phyloP scores from a whole-genome alignment of 2,888 invertebrate species.

The Micoletzkya japonica region DNA sequence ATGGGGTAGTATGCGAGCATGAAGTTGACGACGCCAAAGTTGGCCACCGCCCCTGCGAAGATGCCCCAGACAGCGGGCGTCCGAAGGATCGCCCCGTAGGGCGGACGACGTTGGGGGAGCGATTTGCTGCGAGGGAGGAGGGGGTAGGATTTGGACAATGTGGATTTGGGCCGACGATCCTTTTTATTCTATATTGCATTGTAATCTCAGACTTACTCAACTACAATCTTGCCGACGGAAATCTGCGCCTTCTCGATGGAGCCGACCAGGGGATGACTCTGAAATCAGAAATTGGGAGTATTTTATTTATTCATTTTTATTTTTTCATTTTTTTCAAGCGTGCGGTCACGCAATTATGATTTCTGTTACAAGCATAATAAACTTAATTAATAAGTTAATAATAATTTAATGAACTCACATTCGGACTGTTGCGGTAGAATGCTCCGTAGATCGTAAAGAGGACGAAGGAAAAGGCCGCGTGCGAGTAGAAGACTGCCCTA shows the following conservation, averaged over 20 bases:
- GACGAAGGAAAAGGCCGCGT: slow-evolving; percentile 8
- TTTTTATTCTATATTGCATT: too few species aligned
- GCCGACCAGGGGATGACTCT: slow-evolving; percentile 56
- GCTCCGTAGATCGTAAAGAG: slow-evolving; percentile 34
- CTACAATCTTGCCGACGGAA: slow-evolving; percentile 54
- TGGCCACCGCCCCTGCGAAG: slow-evolving; percentile 61
- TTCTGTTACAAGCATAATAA: too few species aligned
- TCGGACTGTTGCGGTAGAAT: slow-evolving; percentile 59
- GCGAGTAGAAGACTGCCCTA: slow-evolving; percentile 23
- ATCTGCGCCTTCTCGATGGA: slow-evolving; percentile 59
- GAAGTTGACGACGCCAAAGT: slow-evolving; percentile 61
- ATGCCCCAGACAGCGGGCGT: slow-evolving; percentile 62
- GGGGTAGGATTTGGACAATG: too few species aligned
- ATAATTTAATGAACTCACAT: too few species aligned
- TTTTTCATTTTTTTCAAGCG: too few species aligned
- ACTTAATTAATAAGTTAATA: too few species aligned
- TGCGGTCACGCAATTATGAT: too few species aligned
- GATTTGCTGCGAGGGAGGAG: slow-evolving; percentile 35
- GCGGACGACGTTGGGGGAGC: slow-evolving; percentile 45
- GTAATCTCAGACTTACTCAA: slow-evolving; percentile 42
- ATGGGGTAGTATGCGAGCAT: slow-evolving; percentile 61
- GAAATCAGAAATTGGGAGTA: background rate
- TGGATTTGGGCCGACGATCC: background rate
- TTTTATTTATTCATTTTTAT: background rate
- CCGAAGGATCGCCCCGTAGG: slow-evolving; percentile 49